Evolutionary conservation across 2,888 invertebrate genomes (phyloP), one percentile per base, ranked within the genome.

Genomic region (Argyra leucocephala): DNA sequence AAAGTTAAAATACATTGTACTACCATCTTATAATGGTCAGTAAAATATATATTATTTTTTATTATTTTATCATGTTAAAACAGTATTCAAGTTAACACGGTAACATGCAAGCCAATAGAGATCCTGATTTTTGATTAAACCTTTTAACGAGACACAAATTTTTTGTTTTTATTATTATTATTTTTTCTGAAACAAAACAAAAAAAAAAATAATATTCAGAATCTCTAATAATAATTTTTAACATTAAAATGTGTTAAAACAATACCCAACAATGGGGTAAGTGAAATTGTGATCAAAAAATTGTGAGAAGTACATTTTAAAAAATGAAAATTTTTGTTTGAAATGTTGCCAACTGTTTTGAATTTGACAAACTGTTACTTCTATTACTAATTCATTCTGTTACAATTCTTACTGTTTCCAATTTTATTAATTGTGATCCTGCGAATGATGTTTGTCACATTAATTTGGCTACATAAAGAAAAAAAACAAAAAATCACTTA

Each of bases 91-190:
- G 15, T 48, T 48, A 15, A 48, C 48, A 48, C 10, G 18, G 48
- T 48, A 48, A 48, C 48, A 48, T 48, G 15, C 48, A 48, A 48
- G 48, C 48, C 15, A 48, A 31, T 48, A 48, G 48, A 48, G 48
- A 48, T 48, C 48, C 48, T 48, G 48, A 48, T 18, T 15, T 48
- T 48, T 48, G 48, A 48, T 48, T 48, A 48, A 48, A 48, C 48
- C 48, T 48, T 48, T 48, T 48, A 48, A 48, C 48, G n/a, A 48
- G 48, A 15, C 15, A 48, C 48, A 48, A 48, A 18, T 48, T 48
- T 48, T 48, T 48, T 48, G 12, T 31, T 31, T 31, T 31, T 31
- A 10, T 31, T 31, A 10, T 31, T 31, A 7, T 31, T 31, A 10
- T 48, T 48, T 48, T 48, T 9, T 48, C 18, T 48, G 15, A 48